A percentile compares a stretch with the other conserved stretches of the same genome.
These are phyloP conservation scores for Cyprinus carpio DNA, from an alignment of 2,113 vertebrate species.

Conservation along the genomic window DNA sequence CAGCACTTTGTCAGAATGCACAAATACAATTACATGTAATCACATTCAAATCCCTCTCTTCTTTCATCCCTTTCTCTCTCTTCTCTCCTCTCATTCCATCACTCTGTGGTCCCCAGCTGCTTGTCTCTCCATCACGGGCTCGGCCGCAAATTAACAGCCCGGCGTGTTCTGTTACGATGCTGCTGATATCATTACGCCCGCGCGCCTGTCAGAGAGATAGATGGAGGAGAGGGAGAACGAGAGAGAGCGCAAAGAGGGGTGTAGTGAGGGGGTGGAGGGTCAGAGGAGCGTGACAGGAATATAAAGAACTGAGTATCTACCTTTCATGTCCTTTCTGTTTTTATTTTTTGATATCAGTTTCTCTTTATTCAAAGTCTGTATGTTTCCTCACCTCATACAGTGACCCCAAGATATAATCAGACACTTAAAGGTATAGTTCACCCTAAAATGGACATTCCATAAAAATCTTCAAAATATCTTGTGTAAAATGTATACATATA, in stretches of 20 bases:
- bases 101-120: neutral
- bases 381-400: neutral
- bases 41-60: slow-evolving; percentile 59
- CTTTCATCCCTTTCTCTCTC: slow-evolving; percentile 24
- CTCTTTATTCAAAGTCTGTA: neutral
- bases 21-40: slow-evolving; percentile 65
- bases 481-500: too few relatives aligned
- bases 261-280: neutral
- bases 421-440: neutral
- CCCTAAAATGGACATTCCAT: neutral
- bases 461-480: neutral
- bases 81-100: neutral
- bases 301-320: neutral
- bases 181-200: slow-evolving; percentile 44
- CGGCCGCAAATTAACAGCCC: slow-evolving; percentile 33
- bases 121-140: slow-evolving; percentile 36
- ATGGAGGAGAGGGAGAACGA: slow-evolving; percentile 36
- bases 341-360: neutral
- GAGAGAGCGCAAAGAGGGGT: neutral
- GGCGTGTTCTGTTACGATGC: slow-evolving; percentile 33
- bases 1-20: slow-evolving; percentile 62
- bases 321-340: neutral
- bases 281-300: slow-evolving; percentile 29
- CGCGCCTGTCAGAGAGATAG: slow-evolving; percentile 49
- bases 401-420: neutral